Evolutionary conservation across 1,140 invertebrate genomes (phyloP).

Genomic region (Panagrolaimus sp.): DNA sequence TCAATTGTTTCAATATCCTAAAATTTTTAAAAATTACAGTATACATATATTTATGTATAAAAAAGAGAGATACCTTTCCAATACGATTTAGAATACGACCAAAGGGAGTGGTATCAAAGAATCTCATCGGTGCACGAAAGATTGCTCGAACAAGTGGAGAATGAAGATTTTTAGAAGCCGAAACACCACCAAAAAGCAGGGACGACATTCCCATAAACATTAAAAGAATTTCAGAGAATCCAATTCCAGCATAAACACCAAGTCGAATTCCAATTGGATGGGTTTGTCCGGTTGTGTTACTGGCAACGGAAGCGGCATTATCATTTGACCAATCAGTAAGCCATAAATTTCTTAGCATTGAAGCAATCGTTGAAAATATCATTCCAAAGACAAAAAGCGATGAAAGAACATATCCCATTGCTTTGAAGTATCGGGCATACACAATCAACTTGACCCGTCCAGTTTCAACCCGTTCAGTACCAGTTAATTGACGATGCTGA

Average conservation of each 20-base stretch:
- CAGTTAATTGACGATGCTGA: conserved; percentile 30
- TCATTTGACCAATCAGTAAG: conserved; percentile 55
- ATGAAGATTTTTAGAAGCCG: conserved; percentile 73
- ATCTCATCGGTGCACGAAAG: conserved; percentile 67
- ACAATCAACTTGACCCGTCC: conserved; percentile 50
- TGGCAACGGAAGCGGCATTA: conserved; percentile 25
- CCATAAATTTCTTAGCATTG: conserved; percentile 56
- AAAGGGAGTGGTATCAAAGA: conserved; percentile 68
- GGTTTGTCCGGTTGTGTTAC: conserved; percentile 11
- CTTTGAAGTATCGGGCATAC: conserved; percentile 48
- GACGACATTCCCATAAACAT: conserved; percentile 49
- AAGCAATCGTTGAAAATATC: conserved; percentile 45
- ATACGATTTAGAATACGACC: conserved; percentile 72
- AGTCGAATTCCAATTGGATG: conserved; percentile 39
- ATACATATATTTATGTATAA: no score
- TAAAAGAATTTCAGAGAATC: conserved; percentile 43
- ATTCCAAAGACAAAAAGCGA: conserved; percentile 49
- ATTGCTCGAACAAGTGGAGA: conserved; percentile 70
- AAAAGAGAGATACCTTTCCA: conserved; percentile 40
- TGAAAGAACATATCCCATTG: conserved; percentile 52
- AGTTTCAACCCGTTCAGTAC: conserved; percentile 52
- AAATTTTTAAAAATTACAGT: no score
- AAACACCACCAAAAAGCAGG: conserved; percentile 60
- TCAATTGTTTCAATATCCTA: conserved; percentile 47
- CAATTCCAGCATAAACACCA: conserved; percentile 50